Percentiles rank a stretch among this genome's conserved stretches.
phyloP scores from a whole-genome alignment of 2,113 vertebrate species.

The Monarcha castaneiventris region DNA sequence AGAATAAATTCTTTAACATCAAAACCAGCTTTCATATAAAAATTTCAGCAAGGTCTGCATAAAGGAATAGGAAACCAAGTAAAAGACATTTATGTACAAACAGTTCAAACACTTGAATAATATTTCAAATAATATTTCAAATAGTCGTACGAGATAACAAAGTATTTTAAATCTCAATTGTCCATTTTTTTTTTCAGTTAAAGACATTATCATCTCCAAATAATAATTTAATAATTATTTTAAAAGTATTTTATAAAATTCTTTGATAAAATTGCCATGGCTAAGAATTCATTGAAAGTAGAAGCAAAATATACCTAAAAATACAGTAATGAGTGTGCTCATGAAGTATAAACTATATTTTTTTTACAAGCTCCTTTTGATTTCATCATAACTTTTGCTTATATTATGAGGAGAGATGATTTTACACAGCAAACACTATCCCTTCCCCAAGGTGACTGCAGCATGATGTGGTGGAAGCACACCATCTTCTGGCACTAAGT shows the following conservation, averaged over 20 bases:
- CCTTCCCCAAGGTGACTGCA: not conserved
- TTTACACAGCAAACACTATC: not conserved
- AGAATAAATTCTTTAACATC: not conserved
- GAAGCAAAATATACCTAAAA: not conserved
- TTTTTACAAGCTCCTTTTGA: not conserved
- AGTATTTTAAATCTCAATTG: not conserved
- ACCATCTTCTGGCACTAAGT: conserved; percentile 35
- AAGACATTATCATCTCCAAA: not conserved
- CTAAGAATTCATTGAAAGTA: not conserved
- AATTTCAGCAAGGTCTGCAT: not conserved
- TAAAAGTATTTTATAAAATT: not conserved
- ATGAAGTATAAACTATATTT: not conserved
- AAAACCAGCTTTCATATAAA: not conserved
- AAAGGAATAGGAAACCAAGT: not conserved
- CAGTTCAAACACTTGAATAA: not conserved
- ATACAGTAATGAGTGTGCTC: not conserved
- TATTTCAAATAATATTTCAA: not conserved
- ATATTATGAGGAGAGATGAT: fast-evolving
- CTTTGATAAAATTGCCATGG: not conserved
- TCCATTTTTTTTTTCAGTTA: not conserved
- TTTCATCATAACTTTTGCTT: not conserved
- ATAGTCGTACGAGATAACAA: not conserved
- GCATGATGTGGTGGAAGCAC: not conserved
- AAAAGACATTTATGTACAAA: not conserved
- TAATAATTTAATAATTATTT: not conserved